phyloP scores from a whole-genome alignment of 2,888 invertebrate species.

The Brachypalpus laphriformis region DNA sequence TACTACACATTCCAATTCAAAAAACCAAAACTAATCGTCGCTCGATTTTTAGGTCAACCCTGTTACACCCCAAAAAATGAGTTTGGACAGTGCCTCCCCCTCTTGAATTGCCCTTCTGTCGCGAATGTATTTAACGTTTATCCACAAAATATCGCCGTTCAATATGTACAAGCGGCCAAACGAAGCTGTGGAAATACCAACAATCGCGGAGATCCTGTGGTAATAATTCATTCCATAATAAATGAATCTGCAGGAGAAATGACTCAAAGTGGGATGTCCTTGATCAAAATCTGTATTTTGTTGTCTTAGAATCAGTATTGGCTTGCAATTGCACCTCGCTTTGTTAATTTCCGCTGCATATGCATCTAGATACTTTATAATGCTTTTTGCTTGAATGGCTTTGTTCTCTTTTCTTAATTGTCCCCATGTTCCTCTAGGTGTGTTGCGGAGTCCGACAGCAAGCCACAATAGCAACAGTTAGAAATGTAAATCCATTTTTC shows the following conservation, averaged over 20 bases:
- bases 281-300: neutral
- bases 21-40: too few relatives aligned
- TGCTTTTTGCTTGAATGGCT: slow-evolving; percentile 24
- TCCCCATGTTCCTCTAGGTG: slow-evolving; percentile 75
- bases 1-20: too few relatives aligned
- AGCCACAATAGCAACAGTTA: slow-evolving; percentile 26
- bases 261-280: slow-evolving; percentile 2
- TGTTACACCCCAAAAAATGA: slow-evolving; percentile 81
- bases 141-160: slow-evolving; percentile 76
- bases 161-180: slow-evolving; percentile 79
- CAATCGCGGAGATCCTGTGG: slow-evolving; percentile 80
- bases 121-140: slow-evolving; percentile 77
- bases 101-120: slow-evolving; percentile 79
- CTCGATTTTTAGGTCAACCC: slow-evolving; percentile 74
- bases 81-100: slow-evolving; percentile 79
- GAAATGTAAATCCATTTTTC: slow-evolving; percentile 56
- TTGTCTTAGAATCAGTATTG: neutral
- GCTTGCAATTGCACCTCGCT: neutral
- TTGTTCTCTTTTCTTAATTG: too few relatives aligned
- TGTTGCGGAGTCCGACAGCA: slow-evolving; percentile 77
- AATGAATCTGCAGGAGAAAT: slow-evolving; percentile 45
- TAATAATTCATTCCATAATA: slow-evolving; percentile 70
- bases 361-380: too few relatives aligned
- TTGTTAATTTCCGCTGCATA: slow-evolving; percentile 36
- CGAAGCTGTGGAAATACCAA: slow-evolving; percentile 79